Conservation (phyloP, 2,888 invertebrate species). For the Belgica antarctica region DNA sequence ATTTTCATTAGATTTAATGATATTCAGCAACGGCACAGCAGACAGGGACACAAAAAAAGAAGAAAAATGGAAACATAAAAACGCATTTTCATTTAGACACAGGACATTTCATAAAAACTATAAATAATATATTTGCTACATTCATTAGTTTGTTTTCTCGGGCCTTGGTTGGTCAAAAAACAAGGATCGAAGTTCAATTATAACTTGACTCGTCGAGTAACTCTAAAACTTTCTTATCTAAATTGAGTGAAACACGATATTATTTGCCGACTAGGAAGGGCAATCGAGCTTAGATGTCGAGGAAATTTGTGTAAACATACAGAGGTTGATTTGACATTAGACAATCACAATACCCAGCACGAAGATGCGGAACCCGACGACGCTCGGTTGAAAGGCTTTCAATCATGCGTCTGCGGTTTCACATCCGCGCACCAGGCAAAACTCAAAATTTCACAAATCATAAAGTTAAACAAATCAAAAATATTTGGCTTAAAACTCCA, state of each 20-base stretch:
- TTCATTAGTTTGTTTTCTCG: slow-evolving; percentile 22
- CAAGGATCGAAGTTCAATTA: background rate
- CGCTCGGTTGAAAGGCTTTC: no score
- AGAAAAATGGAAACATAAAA: slow-evolving; percentile 50
- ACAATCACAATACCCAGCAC: slow-evolving; percentile 43
- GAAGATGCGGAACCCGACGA: no score
- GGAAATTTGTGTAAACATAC: slow-evolving; percentile 43
- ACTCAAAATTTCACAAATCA: no score
- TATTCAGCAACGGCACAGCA: slow-evolving; percentile 49
- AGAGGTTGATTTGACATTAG: slow-evolving; percentile 43
- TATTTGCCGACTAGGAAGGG: background rate
- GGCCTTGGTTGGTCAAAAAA: background rate
- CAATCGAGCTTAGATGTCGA: background rate
- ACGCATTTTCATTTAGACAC: slow-evolving; percentile 40
- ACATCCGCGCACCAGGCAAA: no score
- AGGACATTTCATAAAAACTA: slow-evolving; percentile 41
- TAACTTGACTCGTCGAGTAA: background rate
- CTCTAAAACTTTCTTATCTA: background rate
- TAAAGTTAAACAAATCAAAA: no score
- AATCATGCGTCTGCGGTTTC: no score
- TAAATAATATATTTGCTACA: slow-evolving; percentile 37
- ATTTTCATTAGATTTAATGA: background rate
- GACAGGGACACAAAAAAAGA: slow-evolving; percentile 56
- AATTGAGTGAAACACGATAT: background rate
- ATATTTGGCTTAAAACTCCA: no score